Percentiles rank a stretch among this genome's conserved stretches.
These are phyloP conservation scores for Drosophila cracens DNA, from an alignment of 2,888 invertebrate species.

Conservation along the genomic window DNA sequence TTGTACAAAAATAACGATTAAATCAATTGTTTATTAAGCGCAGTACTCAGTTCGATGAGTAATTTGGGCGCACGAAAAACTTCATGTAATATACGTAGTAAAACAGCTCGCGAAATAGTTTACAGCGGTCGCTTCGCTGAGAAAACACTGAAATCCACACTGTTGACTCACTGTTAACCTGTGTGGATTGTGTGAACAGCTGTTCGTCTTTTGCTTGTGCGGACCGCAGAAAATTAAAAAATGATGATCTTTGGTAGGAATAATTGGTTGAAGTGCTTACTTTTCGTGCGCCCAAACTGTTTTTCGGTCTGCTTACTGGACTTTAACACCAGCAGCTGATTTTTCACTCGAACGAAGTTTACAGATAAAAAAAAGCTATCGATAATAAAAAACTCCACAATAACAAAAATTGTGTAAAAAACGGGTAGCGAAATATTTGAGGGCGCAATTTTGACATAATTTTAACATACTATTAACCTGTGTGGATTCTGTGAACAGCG, in stretches of 20 bases:
- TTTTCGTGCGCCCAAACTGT: neutral
- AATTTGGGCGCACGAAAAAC: neutral
- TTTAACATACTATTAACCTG: neutral
- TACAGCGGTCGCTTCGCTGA: neutral
- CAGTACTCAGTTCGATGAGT: neutral
- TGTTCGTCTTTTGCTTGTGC: neutral
- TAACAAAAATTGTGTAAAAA: neutral
- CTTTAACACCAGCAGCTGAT: neutral
- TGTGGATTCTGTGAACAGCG: neutral
- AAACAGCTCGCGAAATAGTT: neutral
- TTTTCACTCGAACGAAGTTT: neutral
- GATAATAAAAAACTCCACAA: neutral
- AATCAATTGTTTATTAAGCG: conserved; percentile 16
- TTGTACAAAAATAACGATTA: conserved; percentile 8
- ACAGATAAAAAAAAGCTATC: neutral
- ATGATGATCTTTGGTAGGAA: neutral
- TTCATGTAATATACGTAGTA: neutral
- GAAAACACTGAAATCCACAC: neutral
- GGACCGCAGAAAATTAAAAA: neutral
- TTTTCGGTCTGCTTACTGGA: neutral
- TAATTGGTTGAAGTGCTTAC: neutral
- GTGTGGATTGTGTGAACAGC: neutral
- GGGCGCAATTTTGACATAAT: neutral
- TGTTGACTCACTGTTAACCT: neutral
- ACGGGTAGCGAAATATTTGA: neutral